Percentiles rank a stretch among this genome's conserved stretches.
phyloP scores from a whole-genome alignment of 1,140 invertebrate species.

The Homalodisca vitripennis region DNA sequence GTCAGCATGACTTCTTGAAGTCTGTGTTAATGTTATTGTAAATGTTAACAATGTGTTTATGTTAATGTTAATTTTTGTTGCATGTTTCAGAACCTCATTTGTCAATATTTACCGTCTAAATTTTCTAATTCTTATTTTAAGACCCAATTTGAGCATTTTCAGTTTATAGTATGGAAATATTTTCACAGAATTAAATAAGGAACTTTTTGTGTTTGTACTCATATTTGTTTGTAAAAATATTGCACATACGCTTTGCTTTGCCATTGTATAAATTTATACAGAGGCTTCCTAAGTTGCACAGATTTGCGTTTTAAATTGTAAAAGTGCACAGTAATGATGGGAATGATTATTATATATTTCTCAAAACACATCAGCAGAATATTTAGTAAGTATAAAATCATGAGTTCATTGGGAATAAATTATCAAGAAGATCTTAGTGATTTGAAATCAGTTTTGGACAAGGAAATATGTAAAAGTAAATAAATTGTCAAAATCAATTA shows the following conservation, averaged over 20 bases:
- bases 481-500: too few species aligned
- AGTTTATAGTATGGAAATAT: neutral
- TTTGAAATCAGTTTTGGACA: too few species aligned
- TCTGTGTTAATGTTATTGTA: neutral
- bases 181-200: slow-evolving; percentile 9
- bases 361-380: too few species aligned
- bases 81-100: slow-evolving; percentile 7
- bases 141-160: neutral
- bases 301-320: too few species aligned
- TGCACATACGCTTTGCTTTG: neutral
- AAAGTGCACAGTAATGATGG: too few species aligned
- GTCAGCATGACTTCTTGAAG: neutral
- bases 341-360: too few species aligned
- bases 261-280: neutral
- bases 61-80: slow-evolving; percentile 13
- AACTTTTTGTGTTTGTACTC: neutral
- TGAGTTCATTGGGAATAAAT: too few species aligned
- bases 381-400: too few species aligned
- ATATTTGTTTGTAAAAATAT: slow-evolving; percentile 9
- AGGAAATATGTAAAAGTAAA: too few species aligned
- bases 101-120: slow-evolving; percentile 7
- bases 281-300: neutral
- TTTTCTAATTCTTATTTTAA: neutral
- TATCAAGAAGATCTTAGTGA: too few species aligned
- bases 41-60: slow-evolving; percentile 11